phyloP scores from a whole-genome alignment of 2,797 vertebrate genomes.

The Acanthornis magna region DNA sequence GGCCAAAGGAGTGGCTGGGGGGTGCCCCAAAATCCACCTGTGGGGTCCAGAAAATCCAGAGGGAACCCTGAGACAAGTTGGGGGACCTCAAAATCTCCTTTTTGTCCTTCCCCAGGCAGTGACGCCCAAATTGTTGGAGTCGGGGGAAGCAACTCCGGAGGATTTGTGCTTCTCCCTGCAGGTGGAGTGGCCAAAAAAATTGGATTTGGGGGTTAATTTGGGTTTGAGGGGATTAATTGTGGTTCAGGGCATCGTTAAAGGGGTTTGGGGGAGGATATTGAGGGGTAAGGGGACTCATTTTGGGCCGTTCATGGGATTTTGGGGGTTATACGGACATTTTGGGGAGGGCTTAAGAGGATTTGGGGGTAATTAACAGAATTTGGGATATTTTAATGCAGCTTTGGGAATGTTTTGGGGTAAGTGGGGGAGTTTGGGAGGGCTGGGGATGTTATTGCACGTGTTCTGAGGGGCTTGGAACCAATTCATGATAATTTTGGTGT shows the following conservation, averaged over 20 bases:
- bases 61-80: fast-evolving
- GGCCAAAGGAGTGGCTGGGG: neutral
- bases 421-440: neutral
- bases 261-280: neutral
- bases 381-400: neutral
- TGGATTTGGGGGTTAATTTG: neutral
- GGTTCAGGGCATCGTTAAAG: too few relatives aligned
- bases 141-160: neutral
- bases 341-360: too few relatives aligned
- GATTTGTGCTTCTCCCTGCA: neutral
- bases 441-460: fast-evolving
- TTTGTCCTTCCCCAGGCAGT: fast-evolving
- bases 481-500: neutral
- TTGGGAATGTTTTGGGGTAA: neutral
- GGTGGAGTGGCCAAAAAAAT: neutral
- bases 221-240: neutral
- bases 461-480: neutral
- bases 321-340: neutral
- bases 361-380: neutral
- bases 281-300: neutral
- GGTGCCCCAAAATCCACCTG: neutral
- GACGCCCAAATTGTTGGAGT: neutral
- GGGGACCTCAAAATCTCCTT: too few relatives aligned
- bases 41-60: too few relatives aligned
- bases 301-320: fast-evolving